phyloP scores from a whole-genome alignment of 2,888 invertebrate species.

The Tipula vernalis region DNA sequence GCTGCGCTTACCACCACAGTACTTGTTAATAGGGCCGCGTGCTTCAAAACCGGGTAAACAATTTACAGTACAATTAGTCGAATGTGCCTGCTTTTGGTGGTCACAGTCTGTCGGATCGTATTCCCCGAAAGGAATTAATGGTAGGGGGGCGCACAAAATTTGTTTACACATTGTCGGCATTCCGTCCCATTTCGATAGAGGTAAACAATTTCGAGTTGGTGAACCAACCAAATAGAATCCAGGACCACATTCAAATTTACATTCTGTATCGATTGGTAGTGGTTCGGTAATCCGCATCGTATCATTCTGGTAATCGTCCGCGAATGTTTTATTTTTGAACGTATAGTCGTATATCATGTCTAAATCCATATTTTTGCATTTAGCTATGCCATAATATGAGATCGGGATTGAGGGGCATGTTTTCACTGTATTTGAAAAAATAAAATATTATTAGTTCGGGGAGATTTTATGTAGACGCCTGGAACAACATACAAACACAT shows the following conservation, averaged over 20 bases:
- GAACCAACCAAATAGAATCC: conserved; percentile 52
- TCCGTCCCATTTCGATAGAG: conserved; percentile 56
- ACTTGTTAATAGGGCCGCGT: conserved; percentile 39
- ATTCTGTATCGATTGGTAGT: conserved; percentile 49
- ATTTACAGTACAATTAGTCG: conserved; percentile 42
- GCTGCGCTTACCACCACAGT: conserved; percentile 41
- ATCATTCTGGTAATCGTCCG: conserved; percentile 19
- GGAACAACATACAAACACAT: conserved; percentile 42
- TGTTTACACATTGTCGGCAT: conserved; percentile 46
- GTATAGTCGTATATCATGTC: conserved; percentile 21
- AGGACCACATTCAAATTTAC: conserved; percentile 48
- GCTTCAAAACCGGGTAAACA: conserved; percentile 48
- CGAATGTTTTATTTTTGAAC: conserved; percentile 22
- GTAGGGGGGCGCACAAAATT: conserved; percentile 38
- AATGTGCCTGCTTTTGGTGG: conserved; percentile 41
- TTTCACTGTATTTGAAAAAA: conserved; percentile 39
- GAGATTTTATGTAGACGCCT: not conserved
- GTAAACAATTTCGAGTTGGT: conserved; percentile 47
- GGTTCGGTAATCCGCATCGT: conserved; percentile 21
- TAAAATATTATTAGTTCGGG: not conserved
- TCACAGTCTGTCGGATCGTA: conserved; percentile 43
- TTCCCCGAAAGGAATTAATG: conserved; percentile 39
- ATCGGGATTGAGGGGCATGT: conserved; percentile 43
- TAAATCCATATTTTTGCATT: conserved; percentile 37
- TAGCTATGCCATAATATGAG: conserved; percentile 44